Conservation (phyloP, 1,140 invertebrate species). For the Drosophila nasuta region DNA sequence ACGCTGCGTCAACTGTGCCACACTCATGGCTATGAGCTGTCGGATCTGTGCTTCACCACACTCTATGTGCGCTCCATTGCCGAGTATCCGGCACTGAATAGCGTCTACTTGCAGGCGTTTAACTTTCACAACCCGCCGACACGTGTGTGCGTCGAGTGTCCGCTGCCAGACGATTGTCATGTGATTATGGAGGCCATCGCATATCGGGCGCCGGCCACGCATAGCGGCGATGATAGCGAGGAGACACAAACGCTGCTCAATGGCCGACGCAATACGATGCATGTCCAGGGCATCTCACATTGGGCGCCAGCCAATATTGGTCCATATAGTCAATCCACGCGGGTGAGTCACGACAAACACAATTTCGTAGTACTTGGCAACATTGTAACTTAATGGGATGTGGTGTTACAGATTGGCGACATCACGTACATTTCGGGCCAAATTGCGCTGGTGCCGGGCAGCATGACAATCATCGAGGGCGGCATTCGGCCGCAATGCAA, state of each 20-base stretch:
- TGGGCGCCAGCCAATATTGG: conserved; percentile 98
- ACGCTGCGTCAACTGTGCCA: conserved; percentile 61
- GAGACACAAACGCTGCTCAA: conserved; percentile 57
- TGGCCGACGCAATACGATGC: conserved; percentile 88
- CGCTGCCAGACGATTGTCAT: conserved; percentile 89
- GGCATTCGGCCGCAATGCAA: conserved; percentile 92
- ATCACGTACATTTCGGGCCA: conserved; percentile 95
- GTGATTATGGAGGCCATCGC: conserved; percentile 92
- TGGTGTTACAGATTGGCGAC: conserved; percentile 87
- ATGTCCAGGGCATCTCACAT: conserved; percentile 97
- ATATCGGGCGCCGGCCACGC: conserved; percentile 85
- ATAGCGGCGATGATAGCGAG: conserved; percentile 58
- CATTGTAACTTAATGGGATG: no score
- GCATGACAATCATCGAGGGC: conserved; percentile 89
- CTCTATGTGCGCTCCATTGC: conserved; percentile 93
- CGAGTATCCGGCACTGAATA: conserved; percentile 91
- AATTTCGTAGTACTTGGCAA: no score
- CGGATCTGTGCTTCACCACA: conserved; percentile 91
- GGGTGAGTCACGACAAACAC: conserved; percentile 84
- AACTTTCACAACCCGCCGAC: conserved; percentile 93
- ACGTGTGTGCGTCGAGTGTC: conserved; percentile 94
- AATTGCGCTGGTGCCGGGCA: conserved; percentile 95
- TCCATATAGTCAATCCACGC: conserved; percentile 96
- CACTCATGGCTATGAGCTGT: conserved; percentile 87
- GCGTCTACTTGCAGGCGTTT: conserved; percentile 91